Conservation (phyloP, 2,113 vertebrate genomes). For the Eulemur rufifrons region DNA sequence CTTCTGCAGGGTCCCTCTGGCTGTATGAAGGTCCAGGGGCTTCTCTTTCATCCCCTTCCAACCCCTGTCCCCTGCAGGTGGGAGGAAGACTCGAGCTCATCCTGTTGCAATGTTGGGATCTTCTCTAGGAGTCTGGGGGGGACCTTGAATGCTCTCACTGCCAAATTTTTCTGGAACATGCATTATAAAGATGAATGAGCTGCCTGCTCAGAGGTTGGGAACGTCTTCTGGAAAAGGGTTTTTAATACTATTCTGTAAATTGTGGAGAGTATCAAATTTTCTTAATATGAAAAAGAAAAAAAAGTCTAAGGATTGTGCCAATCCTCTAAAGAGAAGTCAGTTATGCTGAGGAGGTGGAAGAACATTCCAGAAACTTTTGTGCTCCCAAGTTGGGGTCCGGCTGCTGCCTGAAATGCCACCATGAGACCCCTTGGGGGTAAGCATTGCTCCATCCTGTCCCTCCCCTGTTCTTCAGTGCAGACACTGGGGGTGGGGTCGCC, state of each 20-base stretch:
- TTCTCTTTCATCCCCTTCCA: not conserved
- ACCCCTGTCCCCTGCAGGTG: not conserved
- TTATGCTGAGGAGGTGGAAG: not conserved
- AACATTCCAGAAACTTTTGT: not conserved
- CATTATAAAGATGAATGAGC: not conserved
- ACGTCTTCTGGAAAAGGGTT: not conserved
- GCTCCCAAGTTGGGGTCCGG: not conserved
- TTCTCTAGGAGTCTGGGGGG: not conserved
- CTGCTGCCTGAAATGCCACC: not conserved
- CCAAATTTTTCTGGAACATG: not conserved
- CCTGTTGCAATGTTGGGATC: not conserved
- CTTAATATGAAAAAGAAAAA: not conserved
- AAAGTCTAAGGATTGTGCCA: not conserved
- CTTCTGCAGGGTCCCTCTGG: not conserved
- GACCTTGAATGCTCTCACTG: not conserved
- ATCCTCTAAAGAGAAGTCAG: not conserved
- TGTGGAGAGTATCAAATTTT: not conserved
- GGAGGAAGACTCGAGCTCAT: not conserved
- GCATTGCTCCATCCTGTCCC: not conserved
- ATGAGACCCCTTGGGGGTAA: not conserved
- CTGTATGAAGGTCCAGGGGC: not conserved
- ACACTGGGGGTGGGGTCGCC: not conserved
- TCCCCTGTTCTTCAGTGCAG: not conserved
- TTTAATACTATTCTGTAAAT: not conserved
- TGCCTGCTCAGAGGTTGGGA: not conserved